Percentiles rank a stretch among this genome's conserved stretches.
Conservation (phyloP, 2,113 vertebrate species). For the Ia io region DNA sequence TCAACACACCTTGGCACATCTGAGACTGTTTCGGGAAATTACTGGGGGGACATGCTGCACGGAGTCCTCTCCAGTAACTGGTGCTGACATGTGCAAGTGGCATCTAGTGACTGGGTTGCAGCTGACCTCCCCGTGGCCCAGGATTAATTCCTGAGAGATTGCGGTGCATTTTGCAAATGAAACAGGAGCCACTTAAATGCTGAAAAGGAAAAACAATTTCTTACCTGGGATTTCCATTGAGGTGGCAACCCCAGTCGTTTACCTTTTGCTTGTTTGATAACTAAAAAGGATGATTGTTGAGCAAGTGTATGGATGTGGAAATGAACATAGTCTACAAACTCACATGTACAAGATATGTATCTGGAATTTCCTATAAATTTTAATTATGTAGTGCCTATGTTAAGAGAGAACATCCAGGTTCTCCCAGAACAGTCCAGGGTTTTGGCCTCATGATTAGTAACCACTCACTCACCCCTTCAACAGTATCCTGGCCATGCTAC, state of each 20-base stretch:
- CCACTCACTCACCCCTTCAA: accelerated
- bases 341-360: neutral
- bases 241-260: neutral
- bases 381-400: neutral
- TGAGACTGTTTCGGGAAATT: neutral
- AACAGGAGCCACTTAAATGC: neutral
- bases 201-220: neutral
- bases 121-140: neutral
- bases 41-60: neutral
- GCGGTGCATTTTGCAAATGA: neutral
- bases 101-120: neutral
- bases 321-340: neutral
- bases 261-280: neutral
- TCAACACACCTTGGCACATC: conserved; percentile 24
- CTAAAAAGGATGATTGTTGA: neutral
- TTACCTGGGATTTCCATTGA: neutral
- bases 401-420: neutral
- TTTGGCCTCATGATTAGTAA: neutral
- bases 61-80: neutral
- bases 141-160: neutral
- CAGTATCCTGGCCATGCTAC: neutral
- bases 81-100: neutral
- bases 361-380: neutral
- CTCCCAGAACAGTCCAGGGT: neutral
- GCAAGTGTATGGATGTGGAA: neutral